Conservation (phyloP, 2,797 vertebrate genomes). For the Neostethus bicornis region DNA sequence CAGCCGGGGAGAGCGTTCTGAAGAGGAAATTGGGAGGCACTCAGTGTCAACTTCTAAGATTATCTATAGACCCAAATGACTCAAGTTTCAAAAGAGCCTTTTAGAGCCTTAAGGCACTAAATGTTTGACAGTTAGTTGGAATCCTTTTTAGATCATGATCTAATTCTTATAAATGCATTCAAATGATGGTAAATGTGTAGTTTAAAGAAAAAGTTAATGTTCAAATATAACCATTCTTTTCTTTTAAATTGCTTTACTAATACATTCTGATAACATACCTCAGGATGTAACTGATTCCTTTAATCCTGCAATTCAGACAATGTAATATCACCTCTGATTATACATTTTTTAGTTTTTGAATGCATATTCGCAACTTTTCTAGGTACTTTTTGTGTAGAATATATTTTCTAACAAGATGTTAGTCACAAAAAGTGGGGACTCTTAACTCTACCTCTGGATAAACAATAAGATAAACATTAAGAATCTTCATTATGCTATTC, state of each 20-base stretch:
- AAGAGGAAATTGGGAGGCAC: constrained; percentile 24
- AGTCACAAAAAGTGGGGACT: too few relatives aligned
- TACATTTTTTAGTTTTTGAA: too few relatives aligned
- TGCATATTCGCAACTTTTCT: too few relatives aligned
- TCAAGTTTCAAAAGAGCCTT: not conserved
- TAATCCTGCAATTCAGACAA: not conserved
- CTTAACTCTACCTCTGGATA: too few relatives aligned
- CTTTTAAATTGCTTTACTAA: not conserved
- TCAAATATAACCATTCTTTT: not conserved
- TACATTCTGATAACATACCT: not conserved
- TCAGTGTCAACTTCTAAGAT: constrained; percentile 8
- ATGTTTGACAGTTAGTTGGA: not conserved
- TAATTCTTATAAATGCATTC: not conserved
- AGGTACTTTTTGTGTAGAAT: too few relatives aligned
- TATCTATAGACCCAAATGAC: not conserved
- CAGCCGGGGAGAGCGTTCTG: constrained; percentile 67
- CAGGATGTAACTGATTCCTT: not conserved
- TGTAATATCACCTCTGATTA: too few relatives aligned
- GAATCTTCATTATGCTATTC: too few relatives aligned
- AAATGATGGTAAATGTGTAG: not conserved
- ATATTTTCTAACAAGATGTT: too few relatives aligned
- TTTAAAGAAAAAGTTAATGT: too few relatives aligned
- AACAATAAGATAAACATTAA: too few relatives aligned
- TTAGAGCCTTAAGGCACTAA: not conserved
- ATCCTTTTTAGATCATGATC: not conserved